Evolutionary conservation across 2,888 invertebrate species (phyloP).

Genomic region (Schizotus pectinicornis): DNA sequence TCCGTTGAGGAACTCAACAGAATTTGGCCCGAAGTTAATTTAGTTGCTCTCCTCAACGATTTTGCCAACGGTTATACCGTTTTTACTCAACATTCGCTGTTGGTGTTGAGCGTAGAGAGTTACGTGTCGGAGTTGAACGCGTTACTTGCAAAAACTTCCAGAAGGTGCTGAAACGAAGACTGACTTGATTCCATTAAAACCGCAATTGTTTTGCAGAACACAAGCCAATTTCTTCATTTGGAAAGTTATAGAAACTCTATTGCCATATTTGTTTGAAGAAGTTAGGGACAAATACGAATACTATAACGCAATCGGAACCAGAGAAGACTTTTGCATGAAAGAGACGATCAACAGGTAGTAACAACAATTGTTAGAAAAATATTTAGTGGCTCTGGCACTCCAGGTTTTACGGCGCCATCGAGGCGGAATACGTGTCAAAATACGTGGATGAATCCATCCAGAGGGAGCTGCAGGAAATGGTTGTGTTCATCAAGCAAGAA

Average conservation of each 20-base stretch:
- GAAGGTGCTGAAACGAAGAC: constrained; percentile 35
- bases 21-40: constrained; percentile 55
- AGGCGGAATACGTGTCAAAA: constrained; percentile 42
- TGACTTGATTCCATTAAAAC: not conserved
- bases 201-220: constrained; percentile 33
- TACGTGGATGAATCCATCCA: constrained; percentile 33
- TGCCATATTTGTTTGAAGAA: constrained; percentile 38
- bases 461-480: not conserved
- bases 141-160: constrained; percentile 39
- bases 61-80: constrained; percentile 50
- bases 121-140: constrained; percentile 50
- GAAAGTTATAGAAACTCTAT: constrained; percentile 40
- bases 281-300: constrained; percentile 44
- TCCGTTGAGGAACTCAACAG: constrained; percentile 57
- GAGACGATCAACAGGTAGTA: constrained; percentile 70
- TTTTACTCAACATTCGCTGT: constrained; percentile 53
- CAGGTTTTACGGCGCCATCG: constrained; percentile 41
- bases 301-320: constrained; percentile 68
- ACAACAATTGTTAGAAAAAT: too few species aligned
- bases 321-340: constrained; percentile 62
- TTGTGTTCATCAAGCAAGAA: not conserved
- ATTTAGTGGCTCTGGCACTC: not conserved
- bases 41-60: constrained; percentile 59
- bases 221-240: constrained; percentile 47
- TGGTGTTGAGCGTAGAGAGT: constrained; percentile 59